Base-by-base conservation (phyloP, 92 coral and sea anemone genomes). In the Isaurus tuberculatus region DNA sequence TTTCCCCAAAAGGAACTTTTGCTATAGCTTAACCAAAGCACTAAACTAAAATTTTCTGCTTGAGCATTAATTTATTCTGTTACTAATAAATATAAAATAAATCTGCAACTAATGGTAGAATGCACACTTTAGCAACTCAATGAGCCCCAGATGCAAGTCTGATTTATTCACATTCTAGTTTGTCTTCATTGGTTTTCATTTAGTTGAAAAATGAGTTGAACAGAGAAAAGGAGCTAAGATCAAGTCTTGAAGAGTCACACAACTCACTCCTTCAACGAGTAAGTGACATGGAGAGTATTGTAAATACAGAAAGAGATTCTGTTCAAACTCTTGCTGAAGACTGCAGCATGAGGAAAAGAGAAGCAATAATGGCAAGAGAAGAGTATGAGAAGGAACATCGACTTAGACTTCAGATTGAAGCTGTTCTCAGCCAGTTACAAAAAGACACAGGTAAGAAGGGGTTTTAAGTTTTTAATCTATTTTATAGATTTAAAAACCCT, bases 211-310 rank as follows among this genome's bases (percentile, higher is more conserved):
- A 90, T 33, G 98, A 92, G 69, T 75, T 95, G 10, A 77, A 32
- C 40, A 83, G 92, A 51, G 98, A 95, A 74, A 85, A 83, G 55
- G 92, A 87, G 28, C 84, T 95, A 11, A 58, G 98, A 49, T 46
- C 87, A 15, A 92, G 98, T 60, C 89, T 95, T 2, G 98, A 95
- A 66, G 88, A 88, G 46, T 95, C 98, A 0, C 98, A 95, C 65
- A 83, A 74, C 9, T 92, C 97, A 4, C 92, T 95, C 73, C 87
- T 95, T 25, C 90, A 88, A 55, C 91, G 98, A 53, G 98, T 95
- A 5, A 90, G 89, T 63, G 96, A 95, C 66, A 95, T 95, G 98
- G 98, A 95, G 43, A 81, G 80, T 46, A 85, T 95, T 22, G 98
- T 94, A n/a, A 97, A 95, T 37, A 83, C 92, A 10, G 98, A 94